phyloP scores from a whole-genome alignment of 1,140 invertebrate genomes.

The Marisa cornuarietis region DNA sequence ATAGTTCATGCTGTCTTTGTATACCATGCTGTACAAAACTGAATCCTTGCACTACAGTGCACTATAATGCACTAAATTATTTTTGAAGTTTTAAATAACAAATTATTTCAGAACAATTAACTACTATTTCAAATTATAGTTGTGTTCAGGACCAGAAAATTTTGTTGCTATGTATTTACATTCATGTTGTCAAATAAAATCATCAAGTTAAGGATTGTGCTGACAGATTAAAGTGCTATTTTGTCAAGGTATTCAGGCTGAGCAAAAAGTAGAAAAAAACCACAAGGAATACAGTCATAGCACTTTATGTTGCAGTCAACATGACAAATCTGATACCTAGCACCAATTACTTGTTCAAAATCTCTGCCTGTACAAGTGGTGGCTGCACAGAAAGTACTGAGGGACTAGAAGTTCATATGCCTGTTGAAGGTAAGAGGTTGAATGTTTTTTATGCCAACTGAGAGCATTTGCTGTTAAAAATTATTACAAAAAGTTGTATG shows the following conservation, averaged over 20 bases:
- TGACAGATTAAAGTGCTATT: too few relatives aligned
- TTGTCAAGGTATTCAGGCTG: too few relatives aligned
- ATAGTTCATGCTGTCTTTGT: too few relatives aligned
- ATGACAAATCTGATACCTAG: conserved; percentile 57
- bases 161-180: neutral
- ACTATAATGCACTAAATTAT: too few relatives aligned
- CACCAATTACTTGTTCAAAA: conserved; percentile 57
- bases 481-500: too few relatives aligned
- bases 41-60: too few relatives aligned
- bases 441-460: neutral
- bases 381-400: conserved; percentile 60
- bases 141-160: neutral
- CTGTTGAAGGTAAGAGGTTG: conserved; percentile 53
- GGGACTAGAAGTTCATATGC: conserved; percentile 49
- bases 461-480: too few relatives aligned
- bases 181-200: neutral
- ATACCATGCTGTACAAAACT: too few relatives aligned
- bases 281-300: too few relatives aligned
- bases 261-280: too few relatives aligned
- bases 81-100: too few relatives aligned
- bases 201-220: too few relatives aligned
- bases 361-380: conserved; percentile 60
- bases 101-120: neutral
- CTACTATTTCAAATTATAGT: neutral
- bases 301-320: conserved; percentile 44